Conservation (phyloP, 2,797 vertebrate genomes). For the Eutrigla gurnardus region DNA sequence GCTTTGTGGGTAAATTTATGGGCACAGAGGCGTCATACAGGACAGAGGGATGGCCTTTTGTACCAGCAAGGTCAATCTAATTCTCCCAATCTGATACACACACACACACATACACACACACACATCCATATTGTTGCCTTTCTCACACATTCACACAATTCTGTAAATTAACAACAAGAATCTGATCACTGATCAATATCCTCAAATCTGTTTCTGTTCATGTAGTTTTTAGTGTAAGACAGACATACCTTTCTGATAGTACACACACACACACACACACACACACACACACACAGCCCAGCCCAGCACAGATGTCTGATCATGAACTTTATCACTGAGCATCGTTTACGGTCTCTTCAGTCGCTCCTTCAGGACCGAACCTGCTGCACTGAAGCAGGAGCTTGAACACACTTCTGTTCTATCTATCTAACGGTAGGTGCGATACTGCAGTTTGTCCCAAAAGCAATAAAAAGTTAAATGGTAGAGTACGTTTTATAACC, state of each 20-base stretch:
- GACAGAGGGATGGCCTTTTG: slow-evolving; percentile 50
- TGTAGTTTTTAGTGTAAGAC: slow-evolving; percentile 15
- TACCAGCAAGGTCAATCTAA: slow-evolving; percentile 72
- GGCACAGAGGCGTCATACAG: slow-evolving; percentile 41
- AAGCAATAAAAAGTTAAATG: background rate
- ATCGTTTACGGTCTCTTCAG: slow-evolving; percentile 62
- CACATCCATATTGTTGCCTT: background rate
- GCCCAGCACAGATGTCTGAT: slow-evolving; percentile 74
- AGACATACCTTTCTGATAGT: slow-evolving; percentile 11
- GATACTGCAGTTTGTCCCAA: background rate
- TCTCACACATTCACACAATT: slow-evolving; percentile 18
- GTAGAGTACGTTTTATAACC: background rate
- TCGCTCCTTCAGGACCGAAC: slow-evolving; percentile 50
- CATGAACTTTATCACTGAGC: slow-evolving; percentile 71
- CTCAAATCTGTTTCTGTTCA: slow-evolving; percentile 1
- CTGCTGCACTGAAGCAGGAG: slow-evolving; percentile 40
- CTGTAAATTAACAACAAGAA: background rate
- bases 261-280: slow-evolving; percentile 16
- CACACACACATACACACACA: slow-evolving; percentile 14
- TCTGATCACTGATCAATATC: slow-evolving; percentile 38
- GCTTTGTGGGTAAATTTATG: slow-evolving; percentile 79
- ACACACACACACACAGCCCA: slow-evolving; percentile 56
- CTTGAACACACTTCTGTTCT: slow-evolving; percentile 18
- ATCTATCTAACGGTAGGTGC: background rate
- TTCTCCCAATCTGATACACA: slow-evolving; percentile 50